Evolutionary conservation across 2,113 vertebrate genomes (phyloP), one percentile per base, ranked within the genome.

Genomic region (Pongo pygmaeus): DNA sequence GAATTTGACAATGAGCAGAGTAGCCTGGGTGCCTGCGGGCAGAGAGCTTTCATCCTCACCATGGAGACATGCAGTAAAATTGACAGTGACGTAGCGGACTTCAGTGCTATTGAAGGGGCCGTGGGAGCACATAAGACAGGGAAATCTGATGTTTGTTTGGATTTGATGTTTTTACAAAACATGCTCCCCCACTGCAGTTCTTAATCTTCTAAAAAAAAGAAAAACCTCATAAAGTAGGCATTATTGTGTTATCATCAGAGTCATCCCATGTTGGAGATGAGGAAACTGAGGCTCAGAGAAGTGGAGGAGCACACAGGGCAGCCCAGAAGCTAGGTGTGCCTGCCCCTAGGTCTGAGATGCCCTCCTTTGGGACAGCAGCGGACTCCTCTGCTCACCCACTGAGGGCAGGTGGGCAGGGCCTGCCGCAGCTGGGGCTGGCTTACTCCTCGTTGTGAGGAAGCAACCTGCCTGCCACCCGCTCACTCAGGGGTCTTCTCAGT

Each of bases 341-440:
- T 13, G 77, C 61, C 61, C 61, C 2, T 13, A 55, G 6, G 61
- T 64, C 61, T 6, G 5, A 30, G 38, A 18, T 0, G 2, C 23
- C 14, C 8, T 11, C 30, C 13, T 32, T 70, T 0, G 0, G 6
- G 1, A 35, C 16, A 6, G 8, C 13, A 1, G 6, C 0, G 9
- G 18, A 5, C 5, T 18, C 32, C 38, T 64, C 5, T 0, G 20
- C 46, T 67, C 38, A 22, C 74, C 61, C 22, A 30, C 27, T 10
- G 32, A 61, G 52, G 40, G 17, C 18, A 25, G 6, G 13, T 69
- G 67, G 6, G 6, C 32, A 35, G 67, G 16, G 6, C 32, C 67
- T 32, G 32, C 30, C 1, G 0, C 35, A 0, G 40, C 43, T 79
- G 18, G 3, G 48, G 14, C 32, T 38, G 75, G 3, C 40, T 8